phyloP scores from a whole-genome alignment of 2,113 vertebrate species.

The Hucho hucho region DNA sequence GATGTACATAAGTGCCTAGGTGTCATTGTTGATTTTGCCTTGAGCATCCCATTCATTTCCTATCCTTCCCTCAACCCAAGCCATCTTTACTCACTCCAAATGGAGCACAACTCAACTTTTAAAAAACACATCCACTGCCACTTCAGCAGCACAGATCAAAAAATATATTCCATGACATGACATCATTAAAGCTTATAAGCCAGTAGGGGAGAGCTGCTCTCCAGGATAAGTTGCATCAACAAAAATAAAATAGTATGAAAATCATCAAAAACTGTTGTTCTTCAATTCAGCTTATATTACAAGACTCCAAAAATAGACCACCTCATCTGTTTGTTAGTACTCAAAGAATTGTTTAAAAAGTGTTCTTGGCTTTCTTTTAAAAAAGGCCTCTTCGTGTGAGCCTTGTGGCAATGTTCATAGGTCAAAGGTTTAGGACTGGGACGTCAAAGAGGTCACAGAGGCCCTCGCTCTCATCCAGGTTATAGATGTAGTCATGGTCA shows the following conservation, averaged over 20 bases:
- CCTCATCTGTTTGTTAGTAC: not conserved
- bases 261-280: not conserved
- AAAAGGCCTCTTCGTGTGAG: not conserved
- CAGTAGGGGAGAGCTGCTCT: not conserved
- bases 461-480: slow-evolving; percentile 89
- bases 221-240: not conserved
- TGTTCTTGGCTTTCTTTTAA: not conserved
- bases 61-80: too few species aligned
- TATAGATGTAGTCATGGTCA: slow-evolving; percentile 91
- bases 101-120: not conserved
- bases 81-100: too few species aligned
- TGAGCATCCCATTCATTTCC: too few species aligned
- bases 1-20: too few species aligned
- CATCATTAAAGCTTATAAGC: not conserved
- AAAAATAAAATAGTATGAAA: not conserved
- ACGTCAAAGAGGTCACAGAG: slow-evolving; percentile 91
- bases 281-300: not conserved
- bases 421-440: slow-evolving; percentile 71
- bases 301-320: slow-evolving; percentile 4
- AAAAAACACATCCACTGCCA: not conserved
- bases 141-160: not conserved
- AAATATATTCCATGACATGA: not conserved
- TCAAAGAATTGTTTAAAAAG: not conserved
- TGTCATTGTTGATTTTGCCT: too few species aligned
- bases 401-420: not conserved